Conservation (phyloP, 2,888 invertebrate genomes). For the Lasioglossum malachurum region DNA sequence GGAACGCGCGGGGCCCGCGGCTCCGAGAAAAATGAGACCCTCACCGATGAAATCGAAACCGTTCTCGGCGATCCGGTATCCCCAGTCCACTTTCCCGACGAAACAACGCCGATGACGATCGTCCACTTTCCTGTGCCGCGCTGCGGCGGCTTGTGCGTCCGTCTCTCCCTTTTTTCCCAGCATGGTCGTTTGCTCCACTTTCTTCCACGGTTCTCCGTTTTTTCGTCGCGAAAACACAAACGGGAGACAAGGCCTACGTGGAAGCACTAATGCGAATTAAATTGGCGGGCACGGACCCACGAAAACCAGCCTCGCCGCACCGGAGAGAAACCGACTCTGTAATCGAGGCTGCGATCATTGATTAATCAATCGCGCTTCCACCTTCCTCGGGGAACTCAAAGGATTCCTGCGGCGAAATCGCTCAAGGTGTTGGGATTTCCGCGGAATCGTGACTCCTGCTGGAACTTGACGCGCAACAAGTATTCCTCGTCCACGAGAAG, state of each 20-base stretch:
- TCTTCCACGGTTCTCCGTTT: background rate
- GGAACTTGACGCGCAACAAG: no score
- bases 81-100: slow-evolving; percentile 69
- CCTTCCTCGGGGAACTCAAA: no score
- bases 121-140: slow-evolving; percentile 63
- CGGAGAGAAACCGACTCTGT: slow-evolving; percentile 4
- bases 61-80: slow-evolving; percentile 63
- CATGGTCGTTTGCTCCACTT: slow-evolving; percentile 41
- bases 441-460: background rate
- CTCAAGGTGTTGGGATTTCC: background rate
- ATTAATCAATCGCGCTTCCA: background rate
- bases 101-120: slow-evolving; percentile 59
- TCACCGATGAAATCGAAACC: slow-evolving; percentile 71
- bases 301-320: slow-evolving; percentile 23
- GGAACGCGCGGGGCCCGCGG: slow-evolving; percentile 38
- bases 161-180: slow-evolving; percentile 30
- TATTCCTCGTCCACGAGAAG: no score
- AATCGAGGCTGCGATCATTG: background rate
- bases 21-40: slow-evolving; percentile 61
- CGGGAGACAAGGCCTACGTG: background rate
- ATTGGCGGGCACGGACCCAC: slow-evolving; percentile 50
- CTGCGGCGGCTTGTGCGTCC: slow-evolving; percentile 31
- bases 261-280: slow-evolving; percentile 70
- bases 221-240: slow-evolving; percentile 20
- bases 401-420: background rate